Evolutionary conservation across 2,888 invertebrate species (phyloP), one percentile per base, ranked within the genome.

Genomic region (Patella ulyssiponensis): DNA sequence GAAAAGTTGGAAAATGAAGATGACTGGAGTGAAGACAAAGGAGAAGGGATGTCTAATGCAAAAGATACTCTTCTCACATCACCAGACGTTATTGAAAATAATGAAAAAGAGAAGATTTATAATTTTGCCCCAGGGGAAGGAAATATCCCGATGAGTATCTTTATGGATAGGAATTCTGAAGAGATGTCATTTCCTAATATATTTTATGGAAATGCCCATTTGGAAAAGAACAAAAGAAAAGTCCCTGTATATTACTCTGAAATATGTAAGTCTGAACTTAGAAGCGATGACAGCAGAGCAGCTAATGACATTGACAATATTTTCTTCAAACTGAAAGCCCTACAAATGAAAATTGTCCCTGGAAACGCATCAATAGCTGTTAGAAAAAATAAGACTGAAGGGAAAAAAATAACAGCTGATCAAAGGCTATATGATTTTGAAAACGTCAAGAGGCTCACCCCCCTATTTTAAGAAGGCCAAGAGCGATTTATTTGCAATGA

Each of bases 401-500:
- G 56, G 17, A 56, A 56, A 15, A 56, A 56, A n/a, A 56, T 15
- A 56, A 56, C 56, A 56, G 56, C 56, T 17, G 56, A 17, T 5
- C 64, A 72, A 70, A 54, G 79, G 81, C 20, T 71, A 76, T 17
- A 54, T 76, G 56, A 73, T 77, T 33, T 71, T 81, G 70, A 58
- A 74, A 74, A 82, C 70, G 20, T 33, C 78, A 15, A 56, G 79
- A 73, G 56, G 69, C 9, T 64, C 80, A 69, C 69, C 74, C 27
- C 54, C 71, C 56, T 53, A 56, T n/a, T 69, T 56, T 23, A 14
- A 75, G 64, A 69, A 58, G 14, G 52, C n/a, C 33, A 20, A 74
- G 51, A 80, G 73, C 51, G 79, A 82, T 51, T 33, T 82, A 15
- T 79, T 80, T 56, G 84, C 82, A 27, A 80, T 83, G 81, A 81